Base-by-base conservation (phyloP, 2,797 vertebrate species). In the Agapornis canus region DNA sequence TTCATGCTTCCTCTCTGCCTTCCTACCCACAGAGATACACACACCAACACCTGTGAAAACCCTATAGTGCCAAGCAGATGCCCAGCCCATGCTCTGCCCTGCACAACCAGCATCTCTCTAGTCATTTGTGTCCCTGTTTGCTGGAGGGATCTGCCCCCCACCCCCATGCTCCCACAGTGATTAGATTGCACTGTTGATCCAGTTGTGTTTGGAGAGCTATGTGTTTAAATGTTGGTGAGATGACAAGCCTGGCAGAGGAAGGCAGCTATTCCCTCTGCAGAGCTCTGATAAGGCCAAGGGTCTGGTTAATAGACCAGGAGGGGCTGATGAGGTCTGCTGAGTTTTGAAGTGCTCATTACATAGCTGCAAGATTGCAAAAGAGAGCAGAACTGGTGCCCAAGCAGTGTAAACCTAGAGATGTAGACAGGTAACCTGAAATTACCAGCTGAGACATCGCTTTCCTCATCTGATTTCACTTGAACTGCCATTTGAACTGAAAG, bases 161-260 rank as follows among this genome's bases (percentile, higher is more conserved):
- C 89, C 56, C 71, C 89, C 82, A 21, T 3, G 61, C 77, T 94
- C 90, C 43, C 56, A 59, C 26, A 61, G 52, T 6, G 76, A 94
- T 94, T 66, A 90, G 92, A 96, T 91, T 96, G 90, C 2, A 0
- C 76, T n/a, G 93, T 80, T 93, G 86, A 80, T 73, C 29, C 63
- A 27, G 69, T 54, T 75, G 66, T 88, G 86, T 95, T 98, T 97
- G 91, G 89, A 97, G 86, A 84, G 37, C 12, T 71, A 35, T 4
- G 3, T 81, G 78, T 64, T 92, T 47, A 60, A 82, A 70, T 23
- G 7, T 63, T 2, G 1, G 84, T 77, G 48, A 20, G 68, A 83
- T 89, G 81, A 68, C 89, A 91, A 88, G 69, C 63, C 93, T 84
- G 4, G 68, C 70, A 57, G 59, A 94, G 61, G 32, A 8, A 66